Conservation (phyloP, 2,888 invertebrate species). For the Caenorhabditis japonica region DNA sequence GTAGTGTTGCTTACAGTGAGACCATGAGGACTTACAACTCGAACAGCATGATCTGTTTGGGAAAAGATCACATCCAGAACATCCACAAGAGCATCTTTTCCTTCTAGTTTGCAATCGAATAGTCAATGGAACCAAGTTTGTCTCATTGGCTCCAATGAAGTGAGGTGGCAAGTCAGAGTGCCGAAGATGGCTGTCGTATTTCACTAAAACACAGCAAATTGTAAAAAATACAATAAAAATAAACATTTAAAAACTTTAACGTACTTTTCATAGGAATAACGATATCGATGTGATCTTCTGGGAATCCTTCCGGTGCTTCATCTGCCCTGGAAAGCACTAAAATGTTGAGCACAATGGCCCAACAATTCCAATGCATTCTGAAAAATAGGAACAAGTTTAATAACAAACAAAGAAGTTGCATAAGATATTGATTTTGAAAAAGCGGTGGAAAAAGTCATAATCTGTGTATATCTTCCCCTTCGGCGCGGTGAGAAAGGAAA, state of each 20-base stretch:
- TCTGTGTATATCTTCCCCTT: too few relatives aligned
- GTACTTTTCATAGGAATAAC: constrained; percentile 31
- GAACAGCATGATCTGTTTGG: constrained; percentile 71
- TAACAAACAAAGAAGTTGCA: constrained; percentile 1
- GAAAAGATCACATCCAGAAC: constrained; percentile 71
- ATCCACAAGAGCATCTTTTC: constrained; percentile 71
- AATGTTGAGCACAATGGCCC: constrained; percentile 42
- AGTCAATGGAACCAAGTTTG: constrained; percentile 56
- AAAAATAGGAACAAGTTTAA: not conserved
- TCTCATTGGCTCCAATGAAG: constrained; percentile 59
- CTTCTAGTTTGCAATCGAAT: constrained; percentile 44
- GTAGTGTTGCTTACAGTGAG: too few relatives aligned
- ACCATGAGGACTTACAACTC: constrained; percentile 64
- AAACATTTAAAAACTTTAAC: constrained; percentile 1
- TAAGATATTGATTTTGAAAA: too few relatives aligned
- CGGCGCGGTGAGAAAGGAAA: not conserved
- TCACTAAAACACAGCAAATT: constrained; percentile 63
- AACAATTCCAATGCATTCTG: constrained; percentile 47
- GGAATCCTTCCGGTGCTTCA: constrained; percentile 41
- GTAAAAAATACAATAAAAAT: not conserved
- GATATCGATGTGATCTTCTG: constrained; percentile 51
- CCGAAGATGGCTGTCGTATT: constrained; percentile 64
- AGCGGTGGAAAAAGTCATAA: not conserved
- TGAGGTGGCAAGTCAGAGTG: constrained; percentile 60
- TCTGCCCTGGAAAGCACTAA: constrained; percentile 9